Conservation (phyloP, 2,888 invertebrate species). For the Agonopterix arenella region DNA sequence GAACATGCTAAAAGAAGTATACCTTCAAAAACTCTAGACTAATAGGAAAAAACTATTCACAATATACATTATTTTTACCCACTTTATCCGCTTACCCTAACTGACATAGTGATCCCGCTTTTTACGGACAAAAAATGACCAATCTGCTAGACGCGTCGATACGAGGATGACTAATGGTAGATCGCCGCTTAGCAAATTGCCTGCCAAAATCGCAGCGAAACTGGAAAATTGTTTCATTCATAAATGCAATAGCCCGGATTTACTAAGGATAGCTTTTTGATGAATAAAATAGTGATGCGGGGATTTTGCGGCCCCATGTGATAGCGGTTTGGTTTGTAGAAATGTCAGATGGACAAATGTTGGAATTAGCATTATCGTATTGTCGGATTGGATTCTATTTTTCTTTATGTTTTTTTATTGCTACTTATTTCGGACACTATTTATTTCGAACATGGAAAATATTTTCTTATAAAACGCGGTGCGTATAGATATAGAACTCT, state of each 20-base stretch:
- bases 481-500: no score
- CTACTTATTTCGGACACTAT: no score
- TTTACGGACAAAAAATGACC: slow-evolving; percentile 64
- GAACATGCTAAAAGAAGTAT: no score
- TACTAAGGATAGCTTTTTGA: slow-evolving; percentile 49
- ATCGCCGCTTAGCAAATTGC: slow-evolving; percentile 64
- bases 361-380: slow-evolving; percentile 30
- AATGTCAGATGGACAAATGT: slow-evolving; percentile 42
- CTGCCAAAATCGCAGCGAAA: slow-evolving; percentile 58
- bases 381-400: slow-evolving; percentile 11
- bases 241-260: slow-evolving; percentile 64
- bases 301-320: slow-evolving; percentile 50
- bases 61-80: slow-evolving; percentile 28
- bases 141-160: slow-evolving; percentile 57
- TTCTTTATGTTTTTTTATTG: background rate
- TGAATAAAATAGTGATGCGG: slow-evolving; percentile 53
- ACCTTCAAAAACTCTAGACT: no score
- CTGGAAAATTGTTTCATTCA: slow-evolving; percentile 74
- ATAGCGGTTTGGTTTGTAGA: slow-evolving; percentile 23
- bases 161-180: slow-evolving; percentile 67
- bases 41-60: background rate
- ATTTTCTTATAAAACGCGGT: no score
- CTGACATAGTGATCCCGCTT: slow-evolving; percentile 37
- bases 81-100: slow-evolving; percentile 28
- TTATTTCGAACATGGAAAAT: no score